Percentiles rank a stretch among this genome's conserved stretches.
Evolutionary conservation across 2,888 invertebrate species (phyloP).

Genomic region (Lasioglossum vierecki): DNA sequence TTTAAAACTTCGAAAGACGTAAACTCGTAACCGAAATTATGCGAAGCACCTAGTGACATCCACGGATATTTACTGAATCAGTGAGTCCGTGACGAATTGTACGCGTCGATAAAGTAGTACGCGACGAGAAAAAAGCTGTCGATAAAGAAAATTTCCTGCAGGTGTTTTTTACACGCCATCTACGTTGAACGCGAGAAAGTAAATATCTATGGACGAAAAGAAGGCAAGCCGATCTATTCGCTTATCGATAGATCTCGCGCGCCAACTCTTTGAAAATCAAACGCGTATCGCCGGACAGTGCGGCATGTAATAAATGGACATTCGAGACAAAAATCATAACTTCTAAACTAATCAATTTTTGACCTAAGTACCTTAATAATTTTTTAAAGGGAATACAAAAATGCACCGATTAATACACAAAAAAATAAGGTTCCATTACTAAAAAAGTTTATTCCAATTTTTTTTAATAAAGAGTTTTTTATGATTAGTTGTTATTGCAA

Average conservation of each 20-base stretch:
- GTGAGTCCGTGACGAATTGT: not conserved
- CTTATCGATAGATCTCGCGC: not conserved
- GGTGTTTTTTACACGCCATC: not conserved
- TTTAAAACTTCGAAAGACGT: not conserved
- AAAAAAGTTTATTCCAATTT: too few species aligned
- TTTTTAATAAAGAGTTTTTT: too few species aligned
- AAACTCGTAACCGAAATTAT: too few species aligned
- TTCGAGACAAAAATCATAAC: too few species aligned
- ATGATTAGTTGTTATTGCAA: too few species aligned
- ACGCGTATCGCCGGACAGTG: not conserved
- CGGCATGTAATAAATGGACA: too few species aligned
- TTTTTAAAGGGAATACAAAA: too few species aligned
- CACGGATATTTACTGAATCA: not conserved
- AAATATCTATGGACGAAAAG: not conserved
- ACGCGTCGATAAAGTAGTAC: constrained; percentile 32
- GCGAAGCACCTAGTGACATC: not conserved
- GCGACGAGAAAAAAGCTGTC: not conserved
- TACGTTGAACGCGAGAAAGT: not conserved
- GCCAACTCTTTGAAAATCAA: not conserved
- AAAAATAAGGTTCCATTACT: too few species aligned
- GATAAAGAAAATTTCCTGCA: constrained; percentile 32
- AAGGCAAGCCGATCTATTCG: not conserved
- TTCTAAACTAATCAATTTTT: too few species aligned
- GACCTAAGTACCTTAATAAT: too few species aligned
- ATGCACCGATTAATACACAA: too few species aligned